Conservation (phyloP, 2,113 vertebrate species). For the Peromyscus californicus region DNA sequence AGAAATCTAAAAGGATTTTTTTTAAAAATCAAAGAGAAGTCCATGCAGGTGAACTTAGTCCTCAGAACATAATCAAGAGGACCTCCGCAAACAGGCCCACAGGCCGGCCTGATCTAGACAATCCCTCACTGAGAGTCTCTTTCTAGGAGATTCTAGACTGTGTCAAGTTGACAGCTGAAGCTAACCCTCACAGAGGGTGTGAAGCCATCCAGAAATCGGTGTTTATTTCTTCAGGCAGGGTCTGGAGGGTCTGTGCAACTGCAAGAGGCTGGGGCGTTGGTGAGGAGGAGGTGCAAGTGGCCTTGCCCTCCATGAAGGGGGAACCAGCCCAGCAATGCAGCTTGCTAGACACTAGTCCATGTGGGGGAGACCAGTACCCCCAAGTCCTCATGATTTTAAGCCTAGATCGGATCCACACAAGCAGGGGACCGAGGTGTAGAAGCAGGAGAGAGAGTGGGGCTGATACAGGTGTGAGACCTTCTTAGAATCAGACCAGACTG, state of each 20-base stretch:
- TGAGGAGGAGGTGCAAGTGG: neutral
- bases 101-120: neutral
- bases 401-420: neutral
- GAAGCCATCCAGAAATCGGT: neutral
- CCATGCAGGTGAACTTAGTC: neutral
- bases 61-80: neutral
- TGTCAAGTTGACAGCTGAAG: neutral
- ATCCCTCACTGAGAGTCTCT: neutral
- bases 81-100: neutral
- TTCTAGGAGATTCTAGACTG: neutral
- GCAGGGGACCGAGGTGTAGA: neutral
- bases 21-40: neutral
- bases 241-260: neutral
- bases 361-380: neutral
- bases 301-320: neutral
- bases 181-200: neutral
- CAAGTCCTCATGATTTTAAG: neutral
- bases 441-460: neutral
- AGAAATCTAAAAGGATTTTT: neutral
- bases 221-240: neutral
- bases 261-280: no score
- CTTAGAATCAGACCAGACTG: neutral
- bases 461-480: neutral
- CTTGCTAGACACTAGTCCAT: neutral
- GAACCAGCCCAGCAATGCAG: neutral